Base-by-base conservation (phyloP, 1,140 invertebrate species). In the Akabosia matsudoensis region DNA sequence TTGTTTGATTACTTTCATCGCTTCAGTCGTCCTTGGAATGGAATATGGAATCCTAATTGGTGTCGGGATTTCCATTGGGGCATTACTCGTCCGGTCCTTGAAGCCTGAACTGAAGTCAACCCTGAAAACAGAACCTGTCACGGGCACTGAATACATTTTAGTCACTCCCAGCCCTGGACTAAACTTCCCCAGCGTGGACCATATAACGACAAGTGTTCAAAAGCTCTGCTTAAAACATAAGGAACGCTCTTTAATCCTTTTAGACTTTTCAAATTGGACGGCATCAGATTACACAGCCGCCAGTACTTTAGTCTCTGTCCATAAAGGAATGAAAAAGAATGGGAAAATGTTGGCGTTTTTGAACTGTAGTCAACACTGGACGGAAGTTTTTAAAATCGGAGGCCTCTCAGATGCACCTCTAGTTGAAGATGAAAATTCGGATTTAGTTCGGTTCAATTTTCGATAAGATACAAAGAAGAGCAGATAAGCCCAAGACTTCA, bases 1-100 rank as follows among this genome's bases (percentile, higher is more conserved):
- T 0, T 90, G 91, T 0, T 86, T 92, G 28, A 88, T 91, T 0
- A 96, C 95, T 16, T 96, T 97, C 82, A 83, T 94, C 0, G 84
- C 92, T 16, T 95, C 94, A 77, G 86, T 97, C 0, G 84, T 89
- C 0, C 88, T 94, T 45, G 94, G 94, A 1, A 92, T 97, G 0
- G 94, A 98, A 85, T 91, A 93, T 80, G 96, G 96, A 14, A 93
- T 98, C 74, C 84, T 97, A 0, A 88, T 94, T 73, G 96, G 96
- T 3, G 93, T 96, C 2, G 89, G 88, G 0, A 87, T 94, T 1
- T 95, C 96, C 83, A 86, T 97, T 0, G 84, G 93, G 4, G 90
- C 96, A 77, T 84, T 98, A 0, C 85, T 98, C 0, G 94, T 81
- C 1, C 75, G 74, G 52, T 51, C 72, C 16, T 34, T 81, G 0